Percentiles rank a stretch among this genome's conserved stretches.
Conservation (phyloP, 2,888 invertebrate genomes). For the Drosophila gaucha region DNA sequence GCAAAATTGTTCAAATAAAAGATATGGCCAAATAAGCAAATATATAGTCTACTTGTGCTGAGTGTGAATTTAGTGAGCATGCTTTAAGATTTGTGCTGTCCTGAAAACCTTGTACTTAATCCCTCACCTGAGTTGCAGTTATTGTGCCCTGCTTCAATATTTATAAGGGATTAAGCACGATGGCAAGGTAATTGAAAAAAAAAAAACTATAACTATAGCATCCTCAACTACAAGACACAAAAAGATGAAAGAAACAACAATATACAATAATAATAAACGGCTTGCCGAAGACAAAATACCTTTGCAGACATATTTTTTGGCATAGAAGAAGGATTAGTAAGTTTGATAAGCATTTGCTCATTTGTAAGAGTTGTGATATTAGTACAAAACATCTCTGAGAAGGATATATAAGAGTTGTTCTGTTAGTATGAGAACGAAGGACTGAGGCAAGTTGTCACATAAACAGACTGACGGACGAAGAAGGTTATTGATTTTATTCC, state of each 20-base stretch:
- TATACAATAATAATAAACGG: constrained; percentile 1
- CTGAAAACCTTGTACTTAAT: neutral
- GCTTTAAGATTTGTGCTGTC: constrained; percentile 30
- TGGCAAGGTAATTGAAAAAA: neutral
- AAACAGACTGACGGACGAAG: neutral
- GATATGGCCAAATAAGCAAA: constrained; percentile 1
- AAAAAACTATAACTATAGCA: neutral
- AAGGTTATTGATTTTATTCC: neutral
- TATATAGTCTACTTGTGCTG: neutral
- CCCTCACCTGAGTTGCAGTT: neutral
- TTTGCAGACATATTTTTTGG: constrained; percentile 3
- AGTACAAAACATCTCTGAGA: no score
- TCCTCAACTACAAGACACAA: constrained; percentile 1
- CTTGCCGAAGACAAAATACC: neutral
- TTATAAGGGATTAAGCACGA: constrained; percentile 2
- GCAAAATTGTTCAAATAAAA: constrained; percentile 25
- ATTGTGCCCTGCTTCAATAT: neutral
- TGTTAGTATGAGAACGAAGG: no score
- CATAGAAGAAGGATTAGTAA: neutral
- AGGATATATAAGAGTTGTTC: no score
- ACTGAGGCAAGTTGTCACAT: neutral
- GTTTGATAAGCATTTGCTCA: neutral
- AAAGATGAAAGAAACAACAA: neutral
- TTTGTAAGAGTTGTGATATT: no score
- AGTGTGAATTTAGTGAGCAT: constrained; percentile 21